Evolutionary conservation across 2,888 invertebrate genomes (phyloP).

Genomic region (Tridacna gigas): DNA sequence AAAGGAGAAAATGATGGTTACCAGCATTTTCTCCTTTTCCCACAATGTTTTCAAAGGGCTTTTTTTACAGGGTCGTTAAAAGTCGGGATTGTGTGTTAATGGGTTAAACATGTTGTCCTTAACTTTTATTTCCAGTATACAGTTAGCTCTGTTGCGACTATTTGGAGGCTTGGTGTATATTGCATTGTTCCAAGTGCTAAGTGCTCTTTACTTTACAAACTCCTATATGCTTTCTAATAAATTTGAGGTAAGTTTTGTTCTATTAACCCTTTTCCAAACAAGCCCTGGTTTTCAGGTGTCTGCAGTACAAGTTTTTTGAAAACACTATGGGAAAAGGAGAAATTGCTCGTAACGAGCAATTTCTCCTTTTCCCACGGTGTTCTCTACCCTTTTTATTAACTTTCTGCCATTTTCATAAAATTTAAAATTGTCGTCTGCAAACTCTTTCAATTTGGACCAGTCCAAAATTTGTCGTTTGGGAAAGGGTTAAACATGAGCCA

Average conservation of each 20-base stretch:
- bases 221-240: constrained; percentile 88
- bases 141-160: constrained; percentile 88
- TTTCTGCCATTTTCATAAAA: too few relatives aligned
- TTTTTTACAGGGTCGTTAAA: too few relatives aligned
- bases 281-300: background rate
- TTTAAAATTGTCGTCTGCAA: too few relatives aligned
- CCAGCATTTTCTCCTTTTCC: background rate
- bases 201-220: constrained; percentile 88
- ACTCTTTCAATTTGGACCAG: too few relatives aligned
- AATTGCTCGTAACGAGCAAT: background rate
- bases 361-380: background rate
- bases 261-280: background rate
- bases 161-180: constrained; percentile 91
- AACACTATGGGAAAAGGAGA: background rate
- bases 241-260: constrained; percentile 84
- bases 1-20: background rate
- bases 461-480: too few relatives aligned
- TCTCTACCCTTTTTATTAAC: background rate
- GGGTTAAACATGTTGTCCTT: too few relatives aligned
- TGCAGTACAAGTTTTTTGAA: background rate
- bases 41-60: background rate
- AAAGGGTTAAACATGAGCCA: too few relatives aligned
- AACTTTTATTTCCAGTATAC: constrained; percentile 74
- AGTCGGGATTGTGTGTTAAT: too few relatives aligned
- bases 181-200: constrained; percentile 88